A percentile compares a stretch with the other conserved stretches of the same genome.
Evolutionary conservation across 1,140 invertebrate genomes (phyloP).

Genomic region (Acromyrmex echinatior): DNA sequence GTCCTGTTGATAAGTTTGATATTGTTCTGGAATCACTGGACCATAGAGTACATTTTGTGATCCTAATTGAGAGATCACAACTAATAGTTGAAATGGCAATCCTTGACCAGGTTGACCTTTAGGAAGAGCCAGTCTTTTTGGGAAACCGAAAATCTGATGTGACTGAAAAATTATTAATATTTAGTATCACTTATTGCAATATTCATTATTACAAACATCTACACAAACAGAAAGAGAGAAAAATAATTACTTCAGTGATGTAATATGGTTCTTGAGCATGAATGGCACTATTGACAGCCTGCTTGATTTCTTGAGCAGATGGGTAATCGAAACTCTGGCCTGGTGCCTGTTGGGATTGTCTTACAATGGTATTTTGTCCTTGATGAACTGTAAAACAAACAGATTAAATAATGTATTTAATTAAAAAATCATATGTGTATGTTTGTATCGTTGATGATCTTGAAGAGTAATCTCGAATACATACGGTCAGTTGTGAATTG

Average conservation of each 20-base stretch:
- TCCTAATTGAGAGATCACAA: constrained; percentile 87
- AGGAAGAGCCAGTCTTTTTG: constrained; percentile 88
- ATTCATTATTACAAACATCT: background rate
- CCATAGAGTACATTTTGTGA: constrained; percentile 72
- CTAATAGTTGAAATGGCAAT: constrained; percentile 88
- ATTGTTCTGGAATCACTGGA: constrained; percentile 79
- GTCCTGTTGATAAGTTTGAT: constrained; percentile 76
- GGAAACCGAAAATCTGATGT: constrained; percentile 87
- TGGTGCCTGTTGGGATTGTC: constrained; percentile 90
- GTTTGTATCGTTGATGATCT: background rate
- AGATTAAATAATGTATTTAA: background rate
- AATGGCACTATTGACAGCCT: constrained; percentile 85
- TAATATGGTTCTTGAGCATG: constrained; percentile 86
- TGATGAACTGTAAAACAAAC: constrained; percentile 85
- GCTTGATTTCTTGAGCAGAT: constrained; percentile 88
- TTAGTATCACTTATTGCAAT: background rate
- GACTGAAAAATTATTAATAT: constrained; percentile 77
- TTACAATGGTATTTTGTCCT: constrained; percentile 90
- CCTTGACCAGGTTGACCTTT: constrained; percentile 87
- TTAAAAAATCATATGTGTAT: background rate
- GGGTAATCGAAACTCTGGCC: constrained; percentile 89
- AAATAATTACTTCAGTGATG: constrained; percentile 82
- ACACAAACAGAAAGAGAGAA: background rate
- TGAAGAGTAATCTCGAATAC: constrained; percentile 57
- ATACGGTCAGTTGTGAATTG: constrained; percentile 89